These are phyloP conservation scores for Cheilosia soror DNA, from an alignment of 2,888 invertebrate genomes.

Conservation along the genomic window DNA sequence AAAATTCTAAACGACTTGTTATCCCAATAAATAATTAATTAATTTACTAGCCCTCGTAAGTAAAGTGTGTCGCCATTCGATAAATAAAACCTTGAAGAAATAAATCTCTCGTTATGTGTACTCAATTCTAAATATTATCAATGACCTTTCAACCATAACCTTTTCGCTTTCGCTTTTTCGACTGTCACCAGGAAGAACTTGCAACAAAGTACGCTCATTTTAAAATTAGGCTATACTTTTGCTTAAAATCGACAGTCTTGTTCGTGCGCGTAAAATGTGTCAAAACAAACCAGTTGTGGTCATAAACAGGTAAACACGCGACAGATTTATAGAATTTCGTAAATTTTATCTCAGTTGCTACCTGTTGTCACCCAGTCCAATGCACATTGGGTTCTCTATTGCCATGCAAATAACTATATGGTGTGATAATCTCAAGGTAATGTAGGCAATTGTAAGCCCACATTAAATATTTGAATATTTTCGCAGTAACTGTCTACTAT, in stretches of 20 bases:
- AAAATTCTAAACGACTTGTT: not conserved
- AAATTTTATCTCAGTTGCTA: not conserved
- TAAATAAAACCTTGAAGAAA: no score
- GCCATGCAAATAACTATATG: not conserved
- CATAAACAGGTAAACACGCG: not conserved
- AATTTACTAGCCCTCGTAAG: not conserved
- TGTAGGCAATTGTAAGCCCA: not conserved
- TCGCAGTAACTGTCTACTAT: not conserved
- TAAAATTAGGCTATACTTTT: not conserved
- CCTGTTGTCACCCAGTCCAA: not conserved
- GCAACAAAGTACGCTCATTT: not conserved
- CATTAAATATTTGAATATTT: not conserved
- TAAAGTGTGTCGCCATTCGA: no score
- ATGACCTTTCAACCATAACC: not conserved
- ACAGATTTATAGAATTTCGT: not conserved
- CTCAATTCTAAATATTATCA: not conserved
- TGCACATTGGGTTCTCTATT: conserved; percentile 1
- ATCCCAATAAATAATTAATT: not conserved
- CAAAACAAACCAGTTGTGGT: not conserved
- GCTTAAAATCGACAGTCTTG: not conserved
- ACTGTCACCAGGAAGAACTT: not conserved
- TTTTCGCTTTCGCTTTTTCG: not conserved
- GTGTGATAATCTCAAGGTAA: not conserved
- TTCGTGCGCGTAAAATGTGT: not conserved
- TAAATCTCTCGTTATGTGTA: not conserved